A percentile compares a stretch with the other conserved stretches of the same genome.
These are phyloP conservation scores for Caenorhabditis sinica DNA, from an alignment of 2,888 invertebrate genomes.

Conservation along the genomic window DNA sequence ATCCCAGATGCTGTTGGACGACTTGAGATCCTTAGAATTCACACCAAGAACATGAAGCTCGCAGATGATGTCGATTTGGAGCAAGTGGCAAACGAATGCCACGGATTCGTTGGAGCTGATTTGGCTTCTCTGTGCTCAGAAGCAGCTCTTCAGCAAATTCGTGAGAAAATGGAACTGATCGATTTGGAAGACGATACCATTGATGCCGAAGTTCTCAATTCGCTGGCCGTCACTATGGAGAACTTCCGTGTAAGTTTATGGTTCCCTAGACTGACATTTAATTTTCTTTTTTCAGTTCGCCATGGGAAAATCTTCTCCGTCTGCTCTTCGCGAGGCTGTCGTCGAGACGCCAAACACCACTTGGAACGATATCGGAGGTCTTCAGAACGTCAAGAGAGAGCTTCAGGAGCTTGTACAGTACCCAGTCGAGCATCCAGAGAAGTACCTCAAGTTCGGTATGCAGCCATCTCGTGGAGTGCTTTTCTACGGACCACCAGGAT, in stretches of 20 bases:
- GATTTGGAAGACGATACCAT: constrained; percentile 99
- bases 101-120: constrained; percentile 99
- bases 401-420: constrained; percentile 98
- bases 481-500: constrained; percentile 98
- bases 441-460: constrained; percentile 99
- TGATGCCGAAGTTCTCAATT: constrained; percentile 97
- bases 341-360: constrained; percentile 98
- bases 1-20: constrained; percentile 99
- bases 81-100: constrained; percentile 97
- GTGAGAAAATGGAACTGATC: constrained; percentile 99
- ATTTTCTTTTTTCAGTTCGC: constrained; percentile 88
- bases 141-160: constrained; percentile 98
- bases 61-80: constrained; percentile 98
- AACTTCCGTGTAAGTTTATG: constrained; percentile 75
- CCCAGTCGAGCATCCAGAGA: constrained; percentile 99
- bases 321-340: constrained; percentile 97
- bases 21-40: constrained; percentile 96
- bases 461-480: constrained; percentile 94
- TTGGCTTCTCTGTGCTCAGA: constrained; percentile 98
- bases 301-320: constrained; percentile 99
- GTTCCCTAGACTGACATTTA: background rate
- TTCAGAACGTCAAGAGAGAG: constrained; percentile 91
- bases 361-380: constrained; percentile 98
- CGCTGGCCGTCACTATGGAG: constrained; percentile 92
- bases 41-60: constrained; percentile 99